Percentiles rank a stretch among this genome's conserved stretches.
Conservation (phyloP, 2,888 invertebrate genomes). For the Drosophila emarginata region DNA sequence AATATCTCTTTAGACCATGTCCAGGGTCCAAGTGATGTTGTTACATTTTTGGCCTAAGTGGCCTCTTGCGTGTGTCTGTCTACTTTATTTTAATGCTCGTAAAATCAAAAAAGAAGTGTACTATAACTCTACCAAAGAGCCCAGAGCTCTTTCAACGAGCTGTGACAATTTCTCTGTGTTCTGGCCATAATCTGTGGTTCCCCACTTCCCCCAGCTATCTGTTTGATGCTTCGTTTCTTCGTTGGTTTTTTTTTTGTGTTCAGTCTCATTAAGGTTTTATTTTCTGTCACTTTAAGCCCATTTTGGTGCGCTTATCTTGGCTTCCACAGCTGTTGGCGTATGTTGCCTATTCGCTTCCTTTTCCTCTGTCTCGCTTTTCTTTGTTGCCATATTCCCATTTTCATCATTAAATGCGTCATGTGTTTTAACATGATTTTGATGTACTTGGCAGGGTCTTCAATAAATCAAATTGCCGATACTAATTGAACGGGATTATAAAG, state of each 20-base stretch:
- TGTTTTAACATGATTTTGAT: constrained; percentile 64
- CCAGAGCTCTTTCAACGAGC: constrained; percentile 18
- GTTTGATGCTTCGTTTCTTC: neutral
- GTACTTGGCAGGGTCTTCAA: constrained; percentile 59
- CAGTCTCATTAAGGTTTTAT: constrained; percentile 57
- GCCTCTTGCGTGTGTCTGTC: constrained; percentile 68
- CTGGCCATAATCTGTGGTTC: constrained; percentile 19
- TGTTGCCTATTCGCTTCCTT: constrained; percentile 12
- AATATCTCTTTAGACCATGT: constrained; percentile 24
- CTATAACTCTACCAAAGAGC: constrained; percentile 7
- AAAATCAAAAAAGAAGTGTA: constrained; percentile 30
- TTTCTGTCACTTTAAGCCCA: constrained; percentile 53
- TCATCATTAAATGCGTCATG: constrained; percentile 49
- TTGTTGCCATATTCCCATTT: neutral
- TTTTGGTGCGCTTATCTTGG: constrained; percentile 60
- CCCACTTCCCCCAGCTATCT: neutral
- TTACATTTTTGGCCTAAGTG: constrained; percentile 76
- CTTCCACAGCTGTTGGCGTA: constrained; percentile 9
- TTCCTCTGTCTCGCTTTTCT: neutral
- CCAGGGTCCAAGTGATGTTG: constrained; percentile 48
- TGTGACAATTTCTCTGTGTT: constrained; percentile 68
- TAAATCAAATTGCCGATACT: constrained; percentile 63
- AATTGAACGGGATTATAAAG: constrained; percentile 23
- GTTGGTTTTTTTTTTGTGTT: neutral
- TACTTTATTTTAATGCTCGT: constrained; percentile 25